phyloP scores from a whole-genome alignment of 2,113 vertebrate species.

The Sapayoa aenigma region DNA sequence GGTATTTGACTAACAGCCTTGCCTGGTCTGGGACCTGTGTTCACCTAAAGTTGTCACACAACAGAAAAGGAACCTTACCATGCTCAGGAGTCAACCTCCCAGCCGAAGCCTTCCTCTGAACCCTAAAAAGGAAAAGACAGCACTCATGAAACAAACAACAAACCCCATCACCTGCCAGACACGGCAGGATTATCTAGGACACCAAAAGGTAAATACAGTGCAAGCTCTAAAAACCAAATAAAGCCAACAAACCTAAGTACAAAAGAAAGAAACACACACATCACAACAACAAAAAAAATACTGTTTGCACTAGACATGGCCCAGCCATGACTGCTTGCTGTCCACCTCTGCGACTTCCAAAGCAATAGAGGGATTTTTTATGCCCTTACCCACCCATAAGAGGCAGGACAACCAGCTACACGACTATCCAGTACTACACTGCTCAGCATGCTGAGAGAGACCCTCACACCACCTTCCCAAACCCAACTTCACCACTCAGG shows the following conservation, averaged over 20 bases:
- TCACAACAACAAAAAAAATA: not conserved
- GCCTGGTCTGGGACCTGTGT: not conserved
- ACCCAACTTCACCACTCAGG: not conserved
- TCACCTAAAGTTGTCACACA: not conserved
- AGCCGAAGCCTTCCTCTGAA: slow-evolving; percentile 59
- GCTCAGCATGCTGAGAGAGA: not conserved
- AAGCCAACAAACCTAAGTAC: not conserved
- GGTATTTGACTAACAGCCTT: not conserved
- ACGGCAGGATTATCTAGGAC: not conserved
- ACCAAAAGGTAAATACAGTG: not conserved
- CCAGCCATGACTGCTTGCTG: not conserved
- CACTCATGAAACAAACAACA: not conserved
- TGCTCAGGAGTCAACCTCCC: slow-evolving; percentile 63
- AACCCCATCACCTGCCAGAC: not conserved
- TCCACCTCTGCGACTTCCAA: not conserved
- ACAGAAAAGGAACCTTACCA: slow-evolving; percentile 59
- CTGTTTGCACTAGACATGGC: not conserved
- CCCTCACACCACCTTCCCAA: not conserved
- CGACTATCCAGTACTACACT: not conserved
- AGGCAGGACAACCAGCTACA: not conserved
- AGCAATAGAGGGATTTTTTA: not conserved
- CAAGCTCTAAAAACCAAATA: not conserved
- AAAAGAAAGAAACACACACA: not conserved
- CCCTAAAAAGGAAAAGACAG: slow-evolving; percentile 65
- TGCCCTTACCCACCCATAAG: not conserved